Evolutionary conservation across 2,888 invertebrate genomes (phyloP), one percentile per base, ranked within the genome.

Genomic region (Meandrusa payeni): DNA sequence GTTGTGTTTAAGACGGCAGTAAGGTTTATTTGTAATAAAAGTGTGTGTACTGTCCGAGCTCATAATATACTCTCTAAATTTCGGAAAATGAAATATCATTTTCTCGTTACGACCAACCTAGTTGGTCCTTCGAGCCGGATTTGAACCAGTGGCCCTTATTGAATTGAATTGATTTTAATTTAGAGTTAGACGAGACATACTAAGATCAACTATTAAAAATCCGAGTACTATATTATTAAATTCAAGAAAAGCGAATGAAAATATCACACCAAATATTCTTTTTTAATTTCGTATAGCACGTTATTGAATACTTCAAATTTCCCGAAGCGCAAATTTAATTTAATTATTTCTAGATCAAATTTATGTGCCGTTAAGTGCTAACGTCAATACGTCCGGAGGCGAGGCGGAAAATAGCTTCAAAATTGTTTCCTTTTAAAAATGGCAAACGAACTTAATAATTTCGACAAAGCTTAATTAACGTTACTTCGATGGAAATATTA

Each of bases 401-500:
- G 77, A 72, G 1, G 64, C 70, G 76, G 76, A 77, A 85, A 80
- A 82, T 81, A 75, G 76, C 76, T 69, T 64, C 64, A 70, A 72
- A 76, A 78, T 79, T 79, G 79, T 76, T 69, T 66, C 64, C 57
- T 9, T 6, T 11, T 5, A 12, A 12, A 38, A 28, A 28, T 27
- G 47, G 54, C 3, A 15, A 6, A 2, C 10, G 6, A 10, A 31
- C 5, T 19, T 19, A 31, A 31, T 31, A 31, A 17, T 17, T 17
- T 17, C 7, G 2, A 10, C 10, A 10, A 10, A 31, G 10, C 10
- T 10, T n/a, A n/a, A n/a, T n/a, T n/a, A n/a, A 36, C 4, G 15
- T 15, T 15, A 36, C 13, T 24, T 4, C 15, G 10, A 24, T 24
- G 7, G 15, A 15, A 3, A 15, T 15, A 15, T 15, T 15, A 24